Evolutionary conservation across 2,888 invertebrate species (phyloP).

Genomic region (Meandrusa payeni): DNA sequence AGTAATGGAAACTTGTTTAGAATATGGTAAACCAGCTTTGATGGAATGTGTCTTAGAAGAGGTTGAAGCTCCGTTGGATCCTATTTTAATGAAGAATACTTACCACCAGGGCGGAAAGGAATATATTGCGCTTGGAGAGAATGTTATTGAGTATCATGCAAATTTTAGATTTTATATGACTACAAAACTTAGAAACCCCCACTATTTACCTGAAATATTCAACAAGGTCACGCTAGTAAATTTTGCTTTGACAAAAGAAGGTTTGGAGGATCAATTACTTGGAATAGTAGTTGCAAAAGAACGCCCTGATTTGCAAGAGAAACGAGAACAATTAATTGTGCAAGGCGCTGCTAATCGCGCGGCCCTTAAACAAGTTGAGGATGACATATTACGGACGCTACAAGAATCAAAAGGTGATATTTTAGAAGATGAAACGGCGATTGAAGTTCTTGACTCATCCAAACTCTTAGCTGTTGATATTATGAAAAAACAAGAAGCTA

Average conservation of each 20-base stretch:
- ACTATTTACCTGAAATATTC: conserved; percentile 91
- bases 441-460: conserved; percentile 92
- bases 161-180: conserved; percentile 91
- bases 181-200: conserved; percentile 91
- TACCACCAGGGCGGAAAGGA: conserved; percentile 87
- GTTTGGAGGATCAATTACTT: conserved; percentile 90
- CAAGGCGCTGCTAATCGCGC: conserved; percentile 90
- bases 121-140: conserved; percentile 89
- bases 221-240: conserved; percentile 92
- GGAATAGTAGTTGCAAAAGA: conserved; percentile 93
- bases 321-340: conserved; percentile 88
- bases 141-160: conserved; percentile 87
- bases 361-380: conserved; percentile 91
- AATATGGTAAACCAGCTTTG: conserved; percentile 88
- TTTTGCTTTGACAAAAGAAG: conserved; percentile 90
- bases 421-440: conserved; percentile 94
- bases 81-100: conserved; percentile 86
- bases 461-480: conserved; percentile 91
- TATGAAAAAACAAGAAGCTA: conserved; percentile 88
- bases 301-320: conserved; percentile 90
- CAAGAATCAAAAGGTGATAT: conserved; percentile 92
- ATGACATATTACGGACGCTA: conserved; percentile 92
- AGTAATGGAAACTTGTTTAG: conserved; percentile 86
- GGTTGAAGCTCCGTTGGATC: conserved; percentile 89
- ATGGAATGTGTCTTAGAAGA: conserved; percentile 90